Percentiles rank a stretch among this genome's conserved stretches.
Conservation (phyloP, 2,888 invertebrate species). For the Clostera curtula region DNA sequence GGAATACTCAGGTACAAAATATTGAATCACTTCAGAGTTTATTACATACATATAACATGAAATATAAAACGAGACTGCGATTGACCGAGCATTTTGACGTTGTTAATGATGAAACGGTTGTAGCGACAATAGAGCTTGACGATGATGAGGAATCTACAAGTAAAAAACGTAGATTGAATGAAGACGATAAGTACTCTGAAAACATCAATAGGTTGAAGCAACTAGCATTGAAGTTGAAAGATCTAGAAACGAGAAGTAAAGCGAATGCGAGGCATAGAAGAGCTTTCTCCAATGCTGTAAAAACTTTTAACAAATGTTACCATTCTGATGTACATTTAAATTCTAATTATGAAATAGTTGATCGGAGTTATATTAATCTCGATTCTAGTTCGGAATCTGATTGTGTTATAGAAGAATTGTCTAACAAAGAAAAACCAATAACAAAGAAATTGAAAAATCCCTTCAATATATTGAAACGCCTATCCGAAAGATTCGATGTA, state of each 20-base stretch:
- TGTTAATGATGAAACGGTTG: slow-evolving; percentile 31
- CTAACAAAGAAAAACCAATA: slow-evolving; percentile 13
- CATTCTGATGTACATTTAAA: slow-evolving; percentile 49
- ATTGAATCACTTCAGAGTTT: slow-evolving; percentile 33
- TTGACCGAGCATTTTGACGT: slow-evolving; percentile 37
- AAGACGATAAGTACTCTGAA: slow-evolving; percentile 26
- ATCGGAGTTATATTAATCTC: slow-evolving; percentile 39
- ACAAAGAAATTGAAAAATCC: slow-evolving; percentile 53
- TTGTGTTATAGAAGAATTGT: slow-evolving; percentile 32
- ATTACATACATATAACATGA: slow-evolving; percentile 43
- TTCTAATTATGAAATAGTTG: slow-evolving; percentile 36
- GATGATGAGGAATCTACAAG: slow-evolving; percentile 37
- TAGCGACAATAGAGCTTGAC: slow-evolving; percentile 54
- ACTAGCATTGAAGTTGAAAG: slow-evolving; percentile 39
- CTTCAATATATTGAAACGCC: slow-evolving; percentile 47
- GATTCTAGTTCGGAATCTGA: slow-evolving; percentile 55
- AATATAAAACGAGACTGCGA: slow-evolving; percentile 36
- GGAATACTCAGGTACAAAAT: slow-evolving; percentile 23
- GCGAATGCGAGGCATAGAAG: slow-evolving; percentile 42
- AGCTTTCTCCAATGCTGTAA: slow-evolving; percentile 47
- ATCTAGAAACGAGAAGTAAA: slow-evolving; percentile 32
- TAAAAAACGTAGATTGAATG: slow-evolving; percentile 31
- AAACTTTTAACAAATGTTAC: slow-evolving; percentile 51
- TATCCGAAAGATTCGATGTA: slow-evolving; percentile 24
- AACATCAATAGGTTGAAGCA: slow-evolving; percentile 39